A percentile compares a stretch with the other conserved stretches of the same genome.
These are phyloP conservation scores for Rhopalosiphum nymphaeae DNA, from an alignment of 2,888 invertebrate species.

Conservation along the genomic window DNA sequence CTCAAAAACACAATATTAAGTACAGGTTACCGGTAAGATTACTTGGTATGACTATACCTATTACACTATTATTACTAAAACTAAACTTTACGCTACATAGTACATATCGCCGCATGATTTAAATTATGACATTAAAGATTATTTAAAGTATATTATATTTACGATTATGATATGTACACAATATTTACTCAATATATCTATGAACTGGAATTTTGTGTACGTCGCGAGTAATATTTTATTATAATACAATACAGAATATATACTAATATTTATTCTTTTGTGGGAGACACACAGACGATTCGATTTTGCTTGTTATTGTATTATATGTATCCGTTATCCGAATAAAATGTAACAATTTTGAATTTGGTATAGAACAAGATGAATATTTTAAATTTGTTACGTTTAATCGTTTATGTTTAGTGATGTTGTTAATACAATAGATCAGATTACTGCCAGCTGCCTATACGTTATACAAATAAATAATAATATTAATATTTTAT, in stretches of 20 bases:
- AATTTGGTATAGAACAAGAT: background rate
- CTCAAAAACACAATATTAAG: background rate
- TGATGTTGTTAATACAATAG: background rate
- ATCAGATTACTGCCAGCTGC: background rate
- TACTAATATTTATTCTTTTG: background rate
- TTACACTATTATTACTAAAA: background rate
- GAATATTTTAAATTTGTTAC: background rate
- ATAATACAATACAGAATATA: background rate
- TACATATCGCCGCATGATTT: background rate
- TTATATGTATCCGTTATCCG: background rate
- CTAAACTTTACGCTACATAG: background rate
- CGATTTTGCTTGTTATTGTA: background rate
- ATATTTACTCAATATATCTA: background rate
- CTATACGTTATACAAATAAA: background rate
- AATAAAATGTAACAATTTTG: background rate
- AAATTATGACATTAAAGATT: background rate
- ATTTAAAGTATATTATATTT: background rate
- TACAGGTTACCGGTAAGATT: background rate
- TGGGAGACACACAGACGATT: background rate
- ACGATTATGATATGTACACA: background rate
- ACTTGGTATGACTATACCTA: too few species aligned
- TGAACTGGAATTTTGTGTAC: background rate
- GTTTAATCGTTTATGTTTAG: background rate
- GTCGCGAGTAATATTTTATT: background rate
- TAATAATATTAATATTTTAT: background rate